A percentile compares a stretch with the other conserved stretches of the same genome.
Evolutionary conservation across 2,113 vertebrate genomes (phyloP).

Genomic region (Catharus bicknelli): DNA sequence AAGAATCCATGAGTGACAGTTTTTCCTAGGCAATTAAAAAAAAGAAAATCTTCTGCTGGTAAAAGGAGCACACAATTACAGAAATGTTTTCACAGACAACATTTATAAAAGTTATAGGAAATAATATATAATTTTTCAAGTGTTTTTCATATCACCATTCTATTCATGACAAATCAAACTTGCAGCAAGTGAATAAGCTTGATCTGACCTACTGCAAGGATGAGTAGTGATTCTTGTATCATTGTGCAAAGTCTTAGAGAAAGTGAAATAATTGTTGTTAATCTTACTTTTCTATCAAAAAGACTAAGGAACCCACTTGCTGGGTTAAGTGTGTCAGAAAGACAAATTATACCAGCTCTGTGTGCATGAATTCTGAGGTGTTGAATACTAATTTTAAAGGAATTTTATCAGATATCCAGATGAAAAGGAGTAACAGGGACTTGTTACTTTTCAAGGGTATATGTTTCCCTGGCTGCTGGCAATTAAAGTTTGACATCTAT

Average conservation of each 20-base stretch:
- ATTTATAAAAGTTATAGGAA: background rate
- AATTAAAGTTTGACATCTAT: background rate
- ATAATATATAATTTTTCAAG: background rate
- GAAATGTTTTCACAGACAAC: background rate
- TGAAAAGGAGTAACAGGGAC: constrained; percentile 53
- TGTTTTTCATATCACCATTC: background rate
- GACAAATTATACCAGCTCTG: constrained; percentile 25
- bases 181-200: rapidly evolving
- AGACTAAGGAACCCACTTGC: constrained; percentile 1
- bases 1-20: background rate
- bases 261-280: constrained; percentile 42
- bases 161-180: background rate
- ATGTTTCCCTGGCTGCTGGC: background rate
- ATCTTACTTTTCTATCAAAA: constrained; percentile 28
- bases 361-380: background rate
- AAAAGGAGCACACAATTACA: background rate
- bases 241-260: background rate
- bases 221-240: background rate
- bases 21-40: background rate
- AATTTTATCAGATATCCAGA: constrained; percentile 48
- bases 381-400: constrained; percentile 57
- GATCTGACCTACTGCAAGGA: background rate
- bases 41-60: background rate
- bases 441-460: constrained; percentile 53
- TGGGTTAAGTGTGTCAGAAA: constrained; percentile 48